These are phyloP conservation scores for Halocynthia aurantium DNA, from an alignment of 23 tunicate genomes.

Conservation along the genomic window DNA sequence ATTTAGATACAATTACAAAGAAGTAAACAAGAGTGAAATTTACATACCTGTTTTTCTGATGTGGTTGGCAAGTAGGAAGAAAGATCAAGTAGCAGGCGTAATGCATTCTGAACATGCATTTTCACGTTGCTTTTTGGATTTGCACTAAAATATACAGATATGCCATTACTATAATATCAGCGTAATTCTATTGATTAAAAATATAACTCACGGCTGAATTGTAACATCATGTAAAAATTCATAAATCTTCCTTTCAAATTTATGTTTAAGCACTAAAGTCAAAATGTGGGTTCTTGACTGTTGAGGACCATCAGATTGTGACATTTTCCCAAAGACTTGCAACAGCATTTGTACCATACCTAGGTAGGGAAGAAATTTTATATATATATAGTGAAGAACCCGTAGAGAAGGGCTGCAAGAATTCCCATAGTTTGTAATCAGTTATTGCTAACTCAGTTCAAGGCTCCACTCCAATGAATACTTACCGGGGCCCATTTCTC, in stretches of 20 bases:
- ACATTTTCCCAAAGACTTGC: constrained; percentile 37
- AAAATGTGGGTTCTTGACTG: constrained; percentile 12
- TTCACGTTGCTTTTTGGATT: background rate
- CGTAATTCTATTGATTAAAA: background rate
- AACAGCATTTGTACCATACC: constrained; percentile 41
- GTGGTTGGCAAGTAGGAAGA: constrained; percentile 6
- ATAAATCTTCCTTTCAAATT: constrained; percentile 17
- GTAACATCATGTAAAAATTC: constrained; percentile 23
- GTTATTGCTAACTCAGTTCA: too few relatives aligned
- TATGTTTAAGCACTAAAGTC: background rate
- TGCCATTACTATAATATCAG: background rate
- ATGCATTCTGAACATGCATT: constrained; percentile 25
- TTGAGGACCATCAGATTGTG: constrained; percentile 13
- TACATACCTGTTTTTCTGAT: constrained; percentile 29
- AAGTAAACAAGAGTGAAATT: background rate
- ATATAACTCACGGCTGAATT: constrained; percentile 9
- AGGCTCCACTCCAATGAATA: too few relatives aligned
- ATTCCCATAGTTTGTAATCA: background rate
- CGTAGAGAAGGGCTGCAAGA: background rate
- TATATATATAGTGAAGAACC: background rate
- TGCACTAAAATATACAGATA: background rate
- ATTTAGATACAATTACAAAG: too few relatives aligned
- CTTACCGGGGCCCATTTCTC: constrained; percentile 22
- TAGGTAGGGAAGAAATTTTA: background rate
- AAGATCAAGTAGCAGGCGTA: constrained; percentile 19